A percentile compares a stretch with the other conserved stretches of the same genome.
phyloP scores from a whole-genome alignment of 2,888 invertebrate genomes.

The Folsomia manolachei region DNA sequence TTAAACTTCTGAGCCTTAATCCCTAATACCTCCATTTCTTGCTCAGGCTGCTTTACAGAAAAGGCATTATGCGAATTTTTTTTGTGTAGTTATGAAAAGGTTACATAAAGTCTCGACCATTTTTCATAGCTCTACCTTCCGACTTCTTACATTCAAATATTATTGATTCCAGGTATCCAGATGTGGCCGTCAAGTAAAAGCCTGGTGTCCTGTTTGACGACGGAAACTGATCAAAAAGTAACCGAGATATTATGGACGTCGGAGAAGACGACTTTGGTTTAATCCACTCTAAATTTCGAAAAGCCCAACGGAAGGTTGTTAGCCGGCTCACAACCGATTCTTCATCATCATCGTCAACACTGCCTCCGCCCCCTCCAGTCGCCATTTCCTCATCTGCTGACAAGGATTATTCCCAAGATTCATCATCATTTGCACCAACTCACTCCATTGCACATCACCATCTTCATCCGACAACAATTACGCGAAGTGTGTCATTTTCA shows the following conservation, averaged over 20 bases:
- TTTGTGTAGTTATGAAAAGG: too few species aligned
- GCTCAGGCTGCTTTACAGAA: too few species aligned
- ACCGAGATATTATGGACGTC: slow-evolving; percentile 48
- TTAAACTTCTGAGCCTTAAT: too few species aligned
- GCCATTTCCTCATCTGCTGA: too few species aligned
- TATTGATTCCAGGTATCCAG: neutral
- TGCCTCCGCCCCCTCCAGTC: neutral
- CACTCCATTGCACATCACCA: neutral
- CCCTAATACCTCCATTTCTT: too few species aligned
- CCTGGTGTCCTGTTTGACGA: neutral
- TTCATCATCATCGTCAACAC: too few species aligned
- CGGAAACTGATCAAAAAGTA: neutral
- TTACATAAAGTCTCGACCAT: too few species aligned
- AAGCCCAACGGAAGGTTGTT: slow-evolving; percentile 46
- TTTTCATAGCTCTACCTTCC: too few species aligned
- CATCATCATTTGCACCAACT: neutral
- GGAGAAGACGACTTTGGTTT: slow-evolving; percentile 47
- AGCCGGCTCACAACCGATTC: slow-evolving; percentile 20
- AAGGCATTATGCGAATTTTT: too few species aligned
- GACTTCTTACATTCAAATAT: too few species aligned
- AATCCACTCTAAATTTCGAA: slow-evolving; percentile 50
- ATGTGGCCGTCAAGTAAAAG: neutral
- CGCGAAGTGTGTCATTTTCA: neutral
- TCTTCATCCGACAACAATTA: neutral
- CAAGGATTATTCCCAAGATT: slow-evolving; percentile 7